These are phyloP conservation scores for Amblyjoppa fuscipennis DNA, from an alignment of 2,888 invertebrate genomes.

Conservation along the genomic window DNA sequence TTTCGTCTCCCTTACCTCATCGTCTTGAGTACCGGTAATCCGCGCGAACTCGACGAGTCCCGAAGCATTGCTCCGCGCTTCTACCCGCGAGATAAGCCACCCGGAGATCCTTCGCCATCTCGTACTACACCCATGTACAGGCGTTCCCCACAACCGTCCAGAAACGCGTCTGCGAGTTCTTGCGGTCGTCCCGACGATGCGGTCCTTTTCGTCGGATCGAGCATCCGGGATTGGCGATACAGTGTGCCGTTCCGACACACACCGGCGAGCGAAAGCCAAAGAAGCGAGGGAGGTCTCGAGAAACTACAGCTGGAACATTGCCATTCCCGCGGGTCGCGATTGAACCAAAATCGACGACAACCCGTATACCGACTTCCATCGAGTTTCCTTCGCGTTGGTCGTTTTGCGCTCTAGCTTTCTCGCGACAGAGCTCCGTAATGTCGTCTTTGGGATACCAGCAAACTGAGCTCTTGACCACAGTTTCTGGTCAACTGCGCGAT, in stretches of 20 bases:
- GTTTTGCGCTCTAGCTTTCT: neutral
- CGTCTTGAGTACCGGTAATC: slow-evolving; percentile 39
- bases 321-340: neutral
- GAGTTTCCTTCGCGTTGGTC: neutral
- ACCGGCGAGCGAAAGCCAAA: neutral
- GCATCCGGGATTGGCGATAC: slow-evolving; percentile 32
- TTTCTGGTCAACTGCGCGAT: neutral
- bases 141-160: neutral
- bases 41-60: slow-evolving; percentile 32
- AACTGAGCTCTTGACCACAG: slow-evolving; percentile 21
- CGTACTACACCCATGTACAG: neutral
- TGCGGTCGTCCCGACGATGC: slow-evolving; percentile 14
- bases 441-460: neutral
- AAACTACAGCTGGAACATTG: neutral
- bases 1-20: slow-evolving; percentile 23
- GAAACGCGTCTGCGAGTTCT: slow-evolving; percentile 23
- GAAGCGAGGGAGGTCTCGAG: neutral
- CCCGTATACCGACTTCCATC: neutral
- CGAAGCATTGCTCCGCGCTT: slow-evolving; percentile 20
- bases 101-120: slow-evolving; percentile 36
- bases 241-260: slow-evolving; percentile 27
- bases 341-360: neutral
- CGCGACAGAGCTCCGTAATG: neutral
- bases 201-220: slow-evolving; percentile 9
- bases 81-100: slow-evolving; percentile 30